Conservation (phyloP, 1,140 invertebrate species). For the Drosophila pectinifera region DNA sequence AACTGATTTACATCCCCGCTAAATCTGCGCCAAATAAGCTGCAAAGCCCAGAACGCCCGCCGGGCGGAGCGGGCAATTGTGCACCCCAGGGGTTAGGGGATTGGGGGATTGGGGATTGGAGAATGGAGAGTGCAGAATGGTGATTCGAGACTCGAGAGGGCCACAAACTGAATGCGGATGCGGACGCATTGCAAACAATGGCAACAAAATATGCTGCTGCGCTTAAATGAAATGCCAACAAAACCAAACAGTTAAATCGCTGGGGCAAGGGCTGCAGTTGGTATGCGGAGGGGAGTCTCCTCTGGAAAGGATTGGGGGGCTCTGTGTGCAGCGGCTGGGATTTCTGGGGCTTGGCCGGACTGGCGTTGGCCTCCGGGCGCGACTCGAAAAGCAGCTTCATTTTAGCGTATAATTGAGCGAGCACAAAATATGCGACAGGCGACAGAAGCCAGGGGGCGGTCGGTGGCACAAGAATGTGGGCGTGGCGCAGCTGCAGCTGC, state of each 20-base stretch:
- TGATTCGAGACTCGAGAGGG: not conserved
- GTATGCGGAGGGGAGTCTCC: conserved; percentile 19
- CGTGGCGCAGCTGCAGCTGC: conserved; percentile 23
- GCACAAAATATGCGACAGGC: conserved; percentile 77
- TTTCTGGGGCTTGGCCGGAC: conserved; percentile 29
- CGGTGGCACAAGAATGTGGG: conserved; percentile 49
- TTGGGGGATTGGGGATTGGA: not conserved
- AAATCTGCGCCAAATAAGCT: conserved; percentile 63
- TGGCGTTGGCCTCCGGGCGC: conserved; percentile 56
- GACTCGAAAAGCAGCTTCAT: conserved; percentile 77
- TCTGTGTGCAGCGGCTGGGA: not conserved
- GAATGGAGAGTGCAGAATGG: not conserved
- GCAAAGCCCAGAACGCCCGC: conserved; percentile 12
- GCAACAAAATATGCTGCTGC: conserved; percentile 80
- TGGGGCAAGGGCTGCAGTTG: conserved; percentile 30
- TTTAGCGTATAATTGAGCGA: conserved; percentile 80
- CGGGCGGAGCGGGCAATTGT: conserved; percentile 18
- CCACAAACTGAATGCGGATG: conserved; percentile 46
- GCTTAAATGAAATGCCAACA: conserved; percentile 82
- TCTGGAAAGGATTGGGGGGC: not conserved
- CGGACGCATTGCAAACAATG: conserved; percentile 73
- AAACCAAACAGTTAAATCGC: conserved; percentile 73
- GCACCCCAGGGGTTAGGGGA: conserved; percentile 1
- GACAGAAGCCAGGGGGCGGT: conserved; percentile 56
- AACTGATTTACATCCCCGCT: conserved; percentile 77